Evolutionary conservation across 2,113 vertebrate genomes (phyloP).

Genomic region (Hydropotes inermis): DNA sequence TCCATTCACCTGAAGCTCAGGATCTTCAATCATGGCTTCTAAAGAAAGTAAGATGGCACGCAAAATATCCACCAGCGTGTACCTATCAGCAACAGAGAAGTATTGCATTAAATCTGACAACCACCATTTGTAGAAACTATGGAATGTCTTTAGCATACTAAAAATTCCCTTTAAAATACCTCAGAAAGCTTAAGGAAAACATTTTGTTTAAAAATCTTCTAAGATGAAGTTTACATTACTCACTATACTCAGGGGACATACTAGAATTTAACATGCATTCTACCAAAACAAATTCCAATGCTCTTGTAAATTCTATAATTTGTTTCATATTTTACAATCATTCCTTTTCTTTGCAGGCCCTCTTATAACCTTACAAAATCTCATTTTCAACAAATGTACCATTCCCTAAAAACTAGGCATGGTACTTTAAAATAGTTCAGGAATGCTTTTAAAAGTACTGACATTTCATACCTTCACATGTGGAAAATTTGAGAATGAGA

Average conservation of each 20-base stretch:
- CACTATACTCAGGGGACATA: neutral
- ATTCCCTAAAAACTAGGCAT: neutral
- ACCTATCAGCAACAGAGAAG: constrained; percentile 81
- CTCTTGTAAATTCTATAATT: neutral
- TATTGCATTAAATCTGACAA: constrained; percentile 23
- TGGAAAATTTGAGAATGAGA: neutral
- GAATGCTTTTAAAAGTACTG: neutral
- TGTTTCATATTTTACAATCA: neutral
- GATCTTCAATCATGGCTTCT: constrained; percentile 98
- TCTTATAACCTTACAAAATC: neutral
- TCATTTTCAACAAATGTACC: neutral
- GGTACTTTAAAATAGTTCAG: neutral
- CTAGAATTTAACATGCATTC: neutral
- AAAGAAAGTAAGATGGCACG: constrained; percentile 96
- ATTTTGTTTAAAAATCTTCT: neutral
- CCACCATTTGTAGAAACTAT: neutral
- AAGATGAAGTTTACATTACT: neutral
- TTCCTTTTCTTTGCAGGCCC: neutral
- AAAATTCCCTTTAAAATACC: neutral
- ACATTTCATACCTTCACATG: neutral
- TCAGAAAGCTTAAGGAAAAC: neutral
- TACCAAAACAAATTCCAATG: neutral
- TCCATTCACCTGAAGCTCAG: constrained; percentile 97
- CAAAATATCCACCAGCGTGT: constrained; percentile 98
- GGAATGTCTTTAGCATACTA: neutral